Conservation (phyloP, 2,888 invertebrate genomes). For the Cantharis nigra region DNA sequence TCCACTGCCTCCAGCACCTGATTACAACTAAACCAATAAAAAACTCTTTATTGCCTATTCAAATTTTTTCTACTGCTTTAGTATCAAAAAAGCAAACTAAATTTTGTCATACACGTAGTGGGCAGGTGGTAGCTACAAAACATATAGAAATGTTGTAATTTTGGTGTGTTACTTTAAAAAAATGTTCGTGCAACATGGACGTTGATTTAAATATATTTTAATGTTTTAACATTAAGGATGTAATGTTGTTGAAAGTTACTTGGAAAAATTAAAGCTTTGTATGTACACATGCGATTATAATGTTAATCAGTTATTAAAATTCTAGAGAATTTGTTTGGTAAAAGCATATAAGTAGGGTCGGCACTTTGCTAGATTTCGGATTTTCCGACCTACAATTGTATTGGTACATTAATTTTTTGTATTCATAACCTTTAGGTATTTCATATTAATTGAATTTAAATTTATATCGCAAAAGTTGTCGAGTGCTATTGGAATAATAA, state of each 20-base stretch:
- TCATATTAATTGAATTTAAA: not conserved
- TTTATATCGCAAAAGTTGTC: not conserved
- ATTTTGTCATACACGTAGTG: not conserved
- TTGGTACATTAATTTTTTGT: not conserved
- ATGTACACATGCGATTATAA: not conserved
- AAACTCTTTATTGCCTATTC: not conserved
- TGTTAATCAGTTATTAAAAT: not conserved
- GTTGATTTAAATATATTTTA: not conserved
- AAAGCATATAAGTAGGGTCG: not conserved
- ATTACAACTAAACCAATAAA: not conserved
- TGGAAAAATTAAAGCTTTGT: not conserved
- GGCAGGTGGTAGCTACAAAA: not conserved
- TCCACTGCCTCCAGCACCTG: constrained; percentile 62
- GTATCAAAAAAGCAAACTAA: not conserved
- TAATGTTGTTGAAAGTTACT: not conserved
- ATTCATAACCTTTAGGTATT: not conserved
- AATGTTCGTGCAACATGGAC: not conserved
- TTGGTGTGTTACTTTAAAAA: constrained; percentile 9
- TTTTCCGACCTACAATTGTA: not conserved
- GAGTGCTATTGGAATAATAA: not conserved
- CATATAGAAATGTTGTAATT: constrained; percentile 5
- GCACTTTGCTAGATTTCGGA: not conserved
- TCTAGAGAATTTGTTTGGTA: not conserved
- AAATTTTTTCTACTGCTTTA: not conserved
- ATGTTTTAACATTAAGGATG: not conserved